phyloP scores from a whole-genome alignment of 1,140 invertebrate genomes.

The Diuraphis noxia region DNA sequence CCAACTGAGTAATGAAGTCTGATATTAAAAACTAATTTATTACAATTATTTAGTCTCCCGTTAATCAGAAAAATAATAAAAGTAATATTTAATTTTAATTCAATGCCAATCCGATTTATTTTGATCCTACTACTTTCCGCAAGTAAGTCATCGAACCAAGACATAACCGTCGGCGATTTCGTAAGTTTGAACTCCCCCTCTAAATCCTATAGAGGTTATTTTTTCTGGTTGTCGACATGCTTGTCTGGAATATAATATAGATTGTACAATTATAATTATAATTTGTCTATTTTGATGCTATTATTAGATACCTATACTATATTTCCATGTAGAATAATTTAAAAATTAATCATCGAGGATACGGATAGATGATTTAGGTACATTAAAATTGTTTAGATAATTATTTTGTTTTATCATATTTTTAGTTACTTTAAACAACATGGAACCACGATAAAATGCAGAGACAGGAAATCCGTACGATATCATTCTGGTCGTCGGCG shows the following conservation, averaged over 20 bases:
- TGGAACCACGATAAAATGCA: neutral
- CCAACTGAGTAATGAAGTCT: neutral
- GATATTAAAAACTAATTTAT: neutral
- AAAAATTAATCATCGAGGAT: too few species aligned
- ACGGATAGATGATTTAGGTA: too few species aligned
- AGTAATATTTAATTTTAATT: neutral
- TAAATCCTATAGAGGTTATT: neutral
- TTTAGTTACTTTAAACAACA: neutral
- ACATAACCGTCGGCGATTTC: neutral
- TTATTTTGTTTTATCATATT: too few species aligned
- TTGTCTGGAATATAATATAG: neutral
- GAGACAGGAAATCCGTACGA: neutral
- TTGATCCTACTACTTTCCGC: too few species aligned
- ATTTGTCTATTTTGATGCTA: neutral
- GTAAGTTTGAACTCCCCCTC: neutral
- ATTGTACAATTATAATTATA: neutral
- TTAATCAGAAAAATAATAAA: neutral
- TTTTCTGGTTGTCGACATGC: neutral
- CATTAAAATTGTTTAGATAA: too few species aligned
- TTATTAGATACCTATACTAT: too few species aligned
- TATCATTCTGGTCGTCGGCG: constrained; percentile 62
- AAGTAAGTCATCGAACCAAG: neutral
- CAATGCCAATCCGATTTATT: neutral
- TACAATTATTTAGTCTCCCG: neutral
- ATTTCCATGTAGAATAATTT: too few species aligned